Evolutionary conservation across 2,888 invertebrate genomes (phyloP), one percentile per base, ranked within the genome.

Genomic region (Hemaris fuciformis): DNA sequence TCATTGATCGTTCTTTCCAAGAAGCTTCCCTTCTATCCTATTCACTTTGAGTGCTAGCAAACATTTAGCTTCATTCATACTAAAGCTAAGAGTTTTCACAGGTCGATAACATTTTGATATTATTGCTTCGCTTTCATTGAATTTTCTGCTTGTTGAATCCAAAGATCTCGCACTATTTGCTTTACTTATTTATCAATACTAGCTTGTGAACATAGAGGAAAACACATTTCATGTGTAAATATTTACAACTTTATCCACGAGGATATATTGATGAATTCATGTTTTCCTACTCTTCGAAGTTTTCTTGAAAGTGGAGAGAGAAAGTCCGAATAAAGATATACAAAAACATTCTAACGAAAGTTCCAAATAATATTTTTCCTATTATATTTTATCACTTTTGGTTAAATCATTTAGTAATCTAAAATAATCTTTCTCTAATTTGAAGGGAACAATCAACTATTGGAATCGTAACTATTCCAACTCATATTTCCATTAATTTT

Each of bases 51-150:
- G 13, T 8, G 6, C 18, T 7, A 13, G 15, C 34, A 57, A 38
- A 57, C 15, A 15, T 41, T 59, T 5, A 10, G 15, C 1, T 27
- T 38, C 38, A 43, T 59, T 31, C 27, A 48, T 46, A 23, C 5
- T 15, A 20, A 20, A 57, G 31, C 13, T 1, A 23, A 4, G 18
- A 31, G 6, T 46, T 34, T 0, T 10, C 20, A 23, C n/a, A 58
- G 25, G 42, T 58, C 25, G 34, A 31, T 59, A 34, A 38, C 22
- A 46, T 57, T 46, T 58, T 53, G 31, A 34, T 58, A 61, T 53
- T 15, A 59, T 43, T 58, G 18, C 57, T 38, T 23, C 27, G 31
- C 15, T 41, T 13, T 2, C 18, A 43, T 53, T 57, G 56, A 61
- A 56, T 61, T 38, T 57, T 46, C 43, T 31, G 10, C 34, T 45